Percentiles rank a stretch among this genome's conserved stretches.
Evolutionary conservation across 2,797 vertebrate genomes (phyloP).

Genomic region (Sebastes taczanowskii): DNA sequence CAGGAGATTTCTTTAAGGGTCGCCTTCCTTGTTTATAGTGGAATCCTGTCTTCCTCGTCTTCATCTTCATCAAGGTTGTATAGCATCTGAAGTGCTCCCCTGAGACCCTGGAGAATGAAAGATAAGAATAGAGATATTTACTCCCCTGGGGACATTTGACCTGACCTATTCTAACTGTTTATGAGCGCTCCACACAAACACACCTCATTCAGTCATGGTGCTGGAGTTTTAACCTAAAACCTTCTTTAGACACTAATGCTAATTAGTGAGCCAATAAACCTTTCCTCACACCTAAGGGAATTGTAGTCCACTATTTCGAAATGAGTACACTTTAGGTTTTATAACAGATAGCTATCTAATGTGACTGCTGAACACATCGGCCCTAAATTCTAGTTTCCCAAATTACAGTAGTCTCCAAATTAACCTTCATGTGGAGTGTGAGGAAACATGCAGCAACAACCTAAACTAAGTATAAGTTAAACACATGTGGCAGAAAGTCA

Average conservation of each 20-base stretch:
- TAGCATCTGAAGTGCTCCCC: not conserved
- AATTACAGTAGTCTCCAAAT: not conserved
- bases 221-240: not conserved
- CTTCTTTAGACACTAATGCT: not conserved
- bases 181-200: not conserved
- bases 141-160: not conserved
- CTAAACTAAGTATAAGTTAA: not conserved
- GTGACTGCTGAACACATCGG: too few species aligned
- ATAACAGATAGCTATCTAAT: not conserved
- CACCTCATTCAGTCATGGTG: not conserved
- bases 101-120: not conserved
- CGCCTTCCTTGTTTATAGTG: not conserved
- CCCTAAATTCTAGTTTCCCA: not conserved
- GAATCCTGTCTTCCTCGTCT: not conserved
- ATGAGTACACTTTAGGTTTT: not conserved
- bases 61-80: not conserved
- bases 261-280: not conserved
- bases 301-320: not conserved
- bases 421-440: too few species aligned
- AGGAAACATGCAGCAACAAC: not conserved
- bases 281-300: not conserved
- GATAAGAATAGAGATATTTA: not conserved
- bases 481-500: not conserved
- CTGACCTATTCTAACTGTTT: not conserved
- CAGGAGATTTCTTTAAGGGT: not conserved